Evolutionary conservation across 1,140 invertebrate genomes (phyloP), one percentile per base, ranked within the genome.

Genomic region (Drosophila sp.): DNA sequence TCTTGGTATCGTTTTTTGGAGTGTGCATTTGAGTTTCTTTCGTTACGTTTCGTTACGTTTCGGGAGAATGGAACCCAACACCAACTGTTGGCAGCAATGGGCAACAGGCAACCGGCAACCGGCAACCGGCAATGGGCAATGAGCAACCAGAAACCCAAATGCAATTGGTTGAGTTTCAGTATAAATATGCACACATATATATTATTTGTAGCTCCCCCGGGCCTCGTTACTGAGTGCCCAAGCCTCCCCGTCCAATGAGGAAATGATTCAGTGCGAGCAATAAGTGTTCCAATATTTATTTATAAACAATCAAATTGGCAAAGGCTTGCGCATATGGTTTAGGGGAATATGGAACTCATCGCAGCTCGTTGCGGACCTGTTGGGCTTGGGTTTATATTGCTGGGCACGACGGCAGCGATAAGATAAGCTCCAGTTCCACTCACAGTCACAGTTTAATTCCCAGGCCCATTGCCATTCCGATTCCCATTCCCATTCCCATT

Each of bases 241-340:
- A 38, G 11, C 36, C 36, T 5, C n/a, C n/a, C 4, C 36, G n/a
- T 13, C n/a, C 21, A 4, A 4, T 4, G 36, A 13, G 11, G 41
- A n/a, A n/a, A 4, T 62, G 45, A 48, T 50, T 46, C 34, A 51
- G 48, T 51, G 18, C 41, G 32, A 9, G 53, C 34, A 36, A 56
- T 25, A 56, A 56, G 9, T 56, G 16, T 27, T 56, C 18, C 16
- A 56, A 56, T 40, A 38, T 56, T 56, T 56, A 86, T 86, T 80
- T 80, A 86, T 80, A 80, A 86, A 84, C 72, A 71, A 71, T 71
- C 50, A 41, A 69, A 29, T 62, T 63, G 13, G 13, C n/a, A 29
- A 11, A 50, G 27, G n/a, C 25, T 25, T 65, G 32, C 18, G 45
- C 57, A 41, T 14, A 54, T 54, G 34, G 40, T 54, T 27, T 40